phyloP scores from a whole-genome alignment of 2,797 vertebrate species.

The Premnoplex brunnescens region DNA sequence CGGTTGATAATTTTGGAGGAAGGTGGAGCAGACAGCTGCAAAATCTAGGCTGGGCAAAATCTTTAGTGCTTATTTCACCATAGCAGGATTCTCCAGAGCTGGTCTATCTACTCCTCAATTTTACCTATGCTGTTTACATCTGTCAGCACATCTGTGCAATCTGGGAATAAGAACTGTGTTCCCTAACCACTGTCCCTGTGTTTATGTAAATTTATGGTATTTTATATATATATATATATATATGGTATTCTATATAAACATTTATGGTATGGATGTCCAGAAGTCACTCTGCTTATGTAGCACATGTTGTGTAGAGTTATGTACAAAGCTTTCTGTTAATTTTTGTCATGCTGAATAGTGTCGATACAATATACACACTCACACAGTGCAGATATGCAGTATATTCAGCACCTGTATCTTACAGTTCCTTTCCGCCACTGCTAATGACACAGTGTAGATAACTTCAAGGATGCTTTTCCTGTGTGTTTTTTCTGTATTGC shows the following conservation, averaged over 20 bases:
- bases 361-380: neutral
- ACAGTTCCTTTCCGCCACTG: neutral
- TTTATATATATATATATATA: too few species aligned
- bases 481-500: neutral
- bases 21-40: neutral
- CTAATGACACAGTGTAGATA: neutral
- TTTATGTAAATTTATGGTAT: neutral
- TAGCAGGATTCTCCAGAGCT: neutral
- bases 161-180: neutral
- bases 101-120: neutral
- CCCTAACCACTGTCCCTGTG: neutral
- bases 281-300: neutral
- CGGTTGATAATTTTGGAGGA: neutral
- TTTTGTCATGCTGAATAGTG: accelerated
- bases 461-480: neutral
- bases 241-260: neutral
- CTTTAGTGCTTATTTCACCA: neutral
- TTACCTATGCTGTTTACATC: neutral
- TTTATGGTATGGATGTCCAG: neutral
- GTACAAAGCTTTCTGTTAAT: neutral
- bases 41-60: neutral
- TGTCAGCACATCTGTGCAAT: neutral
- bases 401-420: neutral
- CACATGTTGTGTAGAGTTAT: neutral
- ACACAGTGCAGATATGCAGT: neutral